Evolutionary conservation across 2,113 vertebrate species (phyloP).

Genomic region (Dipodomys stephensi): DNA sequence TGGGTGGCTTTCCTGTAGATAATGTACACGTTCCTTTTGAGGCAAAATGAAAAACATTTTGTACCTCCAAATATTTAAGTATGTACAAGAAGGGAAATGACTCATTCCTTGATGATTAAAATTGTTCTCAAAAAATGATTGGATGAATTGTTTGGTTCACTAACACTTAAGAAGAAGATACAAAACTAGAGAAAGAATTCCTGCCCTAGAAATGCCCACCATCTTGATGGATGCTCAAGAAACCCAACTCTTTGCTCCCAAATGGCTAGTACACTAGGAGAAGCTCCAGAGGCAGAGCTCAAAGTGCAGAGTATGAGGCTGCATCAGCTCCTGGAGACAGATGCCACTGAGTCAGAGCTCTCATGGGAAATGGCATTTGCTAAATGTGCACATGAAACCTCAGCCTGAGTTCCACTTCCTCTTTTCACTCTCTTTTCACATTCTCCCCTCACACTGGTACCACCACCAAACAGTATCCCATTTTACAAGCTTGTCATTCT

Average conservation of each 20-base stretch:
- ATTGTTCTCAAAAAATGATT: background rate
- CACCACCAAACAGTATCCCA: too few relatives aligned
- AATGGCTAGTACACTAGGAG: background rate
- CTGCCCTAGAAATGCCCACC: too few relatives aligned
- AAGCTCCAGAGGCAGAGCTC: accelerated
- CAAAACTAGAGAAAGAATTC: background rate
- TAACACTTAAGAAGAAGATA: background rate
- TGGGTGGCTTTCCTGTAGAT: background rate
- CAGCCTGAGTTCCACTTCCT: slow-evolving; percentile 77
- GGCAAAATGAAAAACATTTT: background rate
- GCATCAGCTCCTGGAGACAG: background rate
- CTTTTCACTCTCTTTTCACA: too few relatives aligned
- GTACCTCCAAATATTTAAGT: background rate
- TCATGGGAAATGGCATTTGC: background rate
- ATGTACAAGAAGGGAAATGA: background rate
- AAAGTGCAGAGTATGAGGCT: background rate
- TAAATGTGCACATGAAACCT: slow-evolving; percentile 83
- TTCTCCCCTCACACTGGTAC: too few relatives aligned
- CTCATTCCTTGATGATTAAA: background rate
- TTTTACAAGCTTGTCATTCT: too few relatives aligned
- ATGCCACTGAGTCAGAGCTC: background rate
- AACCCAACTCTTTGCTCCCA: accelerated
- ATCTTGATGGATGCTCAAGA: background rate
- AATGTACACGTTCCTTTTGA: background rate
- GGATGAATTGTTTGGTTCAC: background rate